Conservation (phyloP, 2,113 vertebrate genomes). For the Austrofundulus limnaeus region DNA sequence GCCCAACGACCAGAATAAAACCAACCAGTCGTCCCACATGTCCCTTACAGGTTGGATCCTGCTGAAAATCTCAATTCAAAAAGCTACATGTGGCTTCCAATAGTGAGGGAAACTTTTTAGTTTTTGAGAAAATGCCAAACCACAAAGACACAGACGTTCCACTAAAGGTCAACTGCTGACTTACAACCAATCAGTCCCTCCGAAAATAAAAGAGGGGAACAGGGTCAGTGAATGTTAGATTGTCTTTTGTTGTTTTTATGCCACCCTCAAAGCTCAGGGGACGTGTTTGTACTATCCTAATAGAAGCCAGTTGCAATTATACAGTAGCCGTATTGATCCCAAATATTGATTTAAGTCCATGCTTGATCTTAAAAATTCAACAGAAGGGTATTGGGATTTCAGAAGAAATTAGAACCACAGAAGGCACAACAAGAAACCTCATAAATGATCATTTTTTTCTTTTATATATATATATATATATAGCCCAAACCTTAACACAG, state of each 20-base stretch:
- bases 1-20: constrained; percentile 15
- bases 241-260: constrained; percentile 43
- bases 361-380: constrained; percentile 61
- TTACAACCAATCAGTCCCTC: constrained; percentile 26
- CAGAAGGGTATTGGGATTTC: constrained; percentile 41
- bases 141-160: not conserved
- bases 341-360: constrained; percentile 60
- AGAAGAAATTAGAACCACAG: constrained; percentile 47
- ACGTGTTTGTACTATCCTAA: constrained; percentile 66
- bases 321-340: constrained; percentile 54
- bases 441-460: too few species aligned
- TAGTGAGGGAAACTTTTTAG: constrained; percentile 5
- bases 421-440: constrained; percentile 15
- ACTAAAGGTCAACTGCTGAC: constrained; percentile 43
- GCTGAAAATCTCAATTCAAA: constrained; percentile 1
- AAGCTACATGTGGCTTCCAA: not conserved
- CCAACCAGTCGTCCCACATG: constrained; percentile 3
- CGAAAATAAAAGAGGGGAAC: constrained; percentile 40
- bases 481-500: too few species aligned
- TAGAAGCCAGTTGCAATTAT: constrained; percentile 66
- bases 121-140: constrained; percentile 4
- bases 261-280: constrained; percentile 58
- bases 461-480: too few species aligned
- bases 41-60: not conserved
- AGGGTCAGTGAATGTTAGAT: constrained; percentile 13